Evolutionary conservation across 1,140 invertebrate species (phyloP), one percentile per base, ranked within the genome.

Genomic region (Apis florea): DNA sequence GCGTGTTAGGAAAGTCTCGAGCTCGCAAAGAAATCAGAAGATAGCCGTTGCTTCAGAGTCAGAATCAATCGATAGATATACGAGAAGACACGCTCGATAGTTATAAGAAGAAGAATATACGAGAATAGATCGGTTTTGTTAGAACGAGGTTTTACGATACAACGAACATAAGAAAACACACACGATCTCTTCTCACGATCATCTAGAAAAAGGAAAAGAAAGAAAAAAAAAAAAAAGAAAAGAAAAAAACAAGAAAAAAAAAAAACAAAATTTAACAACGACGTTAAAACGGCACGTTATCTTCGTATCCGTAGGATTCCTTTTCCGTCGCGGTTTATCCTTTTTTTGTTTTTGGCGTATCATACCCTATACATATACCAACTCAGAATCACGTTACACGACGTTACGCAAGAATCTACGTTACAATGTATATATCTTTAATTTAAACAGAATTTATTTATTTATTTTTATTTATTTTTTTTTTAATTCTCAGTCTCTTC

Each of bases 121-220:
- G 79, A 83, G 78, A 79, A 73, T 72, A 79, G 59, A 81, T 67
- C 24, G 15, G 49, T 70, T 40, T 40, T 3, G 31, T 49, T 19
- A 54, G 77, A 80, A 74, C 53, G 74, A 77, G 80, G 67, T 79
- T n/a, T n/a, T 40, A 72, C 70, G 63, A 82, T 31, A 54, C 17
- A 88, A 89, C 82, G 85, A 90, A 93, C 91, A 90, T 91, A 92
- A 82, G 31, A 89, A 88, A 90, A 89, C 89, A 90, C 89, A 90
- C 83, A 75, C 59, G 53, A 67, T 78, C 82, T 83, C 73, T 69
- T 87, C 75, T 73, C 83, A 71, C 83, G 84, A 40, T 40, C 31
- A 40, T 40, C 31, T 40, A 3, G 31, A 40, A 40, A 40, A 40
- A 40, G 31, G 6, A 40, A 5, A 40, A 40, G 6, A 40, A 40